Evolutionary conservation across 1,140 invertebrate genomes (phyloP).

Genomic region (Drosophila sproati): DNA sequence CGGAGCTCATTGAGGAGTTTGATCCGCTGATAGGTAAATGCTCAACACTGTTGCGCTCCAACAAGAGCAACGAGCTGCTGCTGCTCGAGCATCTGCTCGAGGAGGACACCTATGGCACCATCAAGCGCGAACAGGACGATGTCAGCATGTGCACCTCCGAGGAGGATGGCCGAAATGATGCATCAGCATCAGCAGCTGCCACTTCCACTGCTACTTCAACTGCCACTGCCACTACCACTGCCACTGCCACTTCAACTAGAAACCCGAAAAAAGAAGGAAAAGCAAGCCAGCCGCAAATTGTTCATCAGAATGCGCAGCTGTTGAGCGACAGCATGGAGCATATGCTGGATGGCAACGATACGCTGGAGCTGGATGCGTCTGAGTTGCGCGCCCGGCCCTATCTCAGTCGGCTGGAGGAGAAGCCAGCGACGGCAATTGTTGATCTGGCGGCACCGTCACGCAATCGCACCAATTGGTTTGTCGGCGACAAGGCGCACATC

Average conservation of each 20-base stretch:
- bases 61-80: slow-evolving; percentile 81
- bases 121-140: slow-evolving; percentile 70
- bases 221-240: background rate
- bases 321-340: slow-evolving; percentile 76
- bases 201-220: background rate
- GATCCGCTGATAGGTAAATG: slow-evolving; percentile 72
- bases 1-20: slow-evolving; percentile 78
- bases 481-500: slow-evolving; percentile 55
- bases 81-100: slow-evolving; percentile 79
- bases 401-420: slow-evolving; percentile 56
- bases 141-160: slow-evolving; percentile 81
- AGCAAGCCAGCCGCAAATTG: slow-evolving; percentile 54
- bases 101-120: slow-evolving; percentile 79
- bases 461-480: slow-evolving; percentile 80
- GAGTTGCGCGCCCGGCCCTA: slow-evolving; percentile 57
- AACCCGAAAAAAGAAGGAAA: background rate
- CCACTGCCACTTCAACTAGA: background rate
- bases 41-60: slow-evolving; percentile 60
- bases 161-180: slow-evolving; percentile 48
- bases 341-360: slow-evolving; percentile 50
- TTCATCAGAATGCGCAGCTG: slow-evolving; percentile 78
- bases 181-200: background rate
- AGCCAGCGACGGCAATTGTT: slow-evolving; percentile 22
- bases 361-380: background rate
- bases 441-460: slow-evolving; percentile 58